Evolutionary conservation across 2,888 invertebrate species (phyloP).

Genomic region (Cheilosia vernalis): DNA sequence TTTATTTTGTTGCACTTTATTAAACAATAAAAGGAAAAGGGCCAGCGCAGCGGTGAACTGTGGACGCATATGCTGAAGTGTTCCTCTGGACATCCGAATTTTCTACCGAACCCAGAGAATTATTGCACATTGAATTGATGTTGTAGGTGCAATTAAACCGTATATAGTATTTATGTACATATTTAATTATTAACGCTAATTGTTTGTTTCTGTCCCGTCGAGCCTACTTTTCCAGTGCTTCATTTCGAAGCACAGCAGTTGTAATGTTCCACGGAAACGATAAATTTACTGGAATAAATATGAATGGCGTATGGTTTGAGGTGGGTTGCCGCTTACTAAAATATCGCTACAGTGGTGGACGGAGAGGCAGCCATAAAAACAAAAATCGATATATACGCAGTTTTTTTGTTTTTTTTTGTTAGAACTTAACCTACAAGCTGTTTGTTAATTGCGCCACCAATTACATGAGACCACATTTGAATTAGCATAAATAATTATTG

Average conservation of each 20-base stretch:
- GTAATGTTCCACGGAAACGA: conserved; percentile 63
- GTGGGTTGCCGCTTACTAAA: not conserved
- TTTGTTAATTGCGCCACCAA: no score
- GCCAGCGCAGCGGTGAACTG: not conserved
- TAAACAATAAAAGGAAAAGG: conserved; percentile 61
- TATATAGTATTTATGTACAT: conserved; percentile 53
- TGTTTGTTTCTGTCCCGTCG: conserved; percentile 56
- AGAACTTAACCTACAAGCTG: no score
- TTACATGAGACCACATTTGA: no score
- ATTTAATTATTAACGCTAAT: conserved; percentile 72
- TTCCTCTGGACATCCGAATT: conserved; percentile 35
- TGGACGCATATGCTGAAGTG: conserved; percentile 16
- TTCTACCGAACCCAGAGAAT: conserved; percentile 39
- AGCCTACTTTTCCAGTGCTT: not conserved
- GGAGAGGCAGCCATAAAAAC: no score
- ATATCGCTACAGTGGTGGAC: no score
- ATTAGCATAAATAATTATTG: no score
- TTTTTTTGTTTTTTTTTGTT: no score
- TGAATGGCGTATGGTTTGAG: not conserved
- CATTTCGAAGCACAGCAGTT: conserved; percentile 32
- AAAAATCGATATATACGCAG: no score
- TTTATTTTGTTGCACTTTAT: conserved; percentile 74
- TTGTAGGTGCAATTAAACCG: conserved; percentile 67
- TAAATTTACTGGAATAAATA: conserved; percentile 40
- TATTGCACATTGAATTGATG: conserved; percentile 71